These are phyloP conservation scores for Narcine bancroftii DNA, from an alignment of 2,113 vertebrate genomes.

Conservation along the genomic window DNA sequence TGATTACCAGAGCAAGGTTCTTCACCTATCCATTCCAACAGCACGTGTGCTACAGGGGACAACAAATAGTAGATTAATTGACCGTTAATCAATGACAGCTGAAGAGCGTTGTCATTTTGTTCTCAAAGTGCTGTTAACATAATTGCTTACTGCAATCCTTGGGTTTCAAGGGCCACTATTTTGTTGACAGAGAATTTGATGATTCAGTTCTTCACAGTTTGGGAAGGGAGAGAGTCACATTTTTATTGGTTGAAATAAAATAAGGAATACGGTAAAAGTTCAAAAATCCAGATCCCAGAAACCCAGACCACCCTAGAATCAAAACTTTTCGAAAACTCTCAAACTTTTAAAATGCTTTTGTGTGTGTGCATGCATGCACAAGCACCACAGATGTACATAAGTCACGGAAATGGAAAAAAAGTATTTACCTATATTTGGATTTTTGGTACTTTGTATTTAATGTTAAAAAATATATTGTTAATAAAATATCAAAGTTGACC, in stretches of 20 bases:
- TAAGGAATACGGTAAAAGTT: too few relatives aligned
- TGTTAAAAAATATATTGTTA: too few relatives aligned
- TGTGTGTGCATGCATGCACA: too few relatives aligned
- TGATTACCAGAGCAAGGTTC: background rate
- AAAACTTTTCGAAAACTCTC: too few relatives aligned
- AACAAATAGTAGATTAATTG: slow-evolving; percentile 26
- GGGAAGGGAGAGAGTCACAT: background rate
- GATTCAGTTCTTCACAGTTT: background rate
- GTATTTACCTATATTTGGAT: too few relatives aligned
- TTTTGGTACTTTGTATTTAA: too few relatives aligned
- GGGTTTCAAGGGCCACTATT: background rate
- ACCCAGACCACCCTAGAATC: too few relatives aligned
- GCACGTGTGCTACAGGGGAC: background rate
- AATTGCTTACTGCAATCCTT: background rate
- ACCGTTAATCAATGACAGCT: slow-evolving; percentile 5
- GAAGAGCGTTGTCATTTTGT: background rate
- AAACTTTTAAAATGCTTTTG: too few relatives aligned
- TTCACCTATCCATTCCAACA: slow-evolving; percentile 13
- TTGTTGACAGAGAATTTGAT: background rate
- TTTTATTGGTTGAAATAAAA: background rate
- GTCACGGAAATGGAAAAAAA: too few relatives aligned
- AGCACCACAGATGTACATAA: too few relatives aligned
- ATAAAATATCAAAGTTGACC: too few relatives aligned
- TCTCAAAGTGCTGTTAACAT: background rate
- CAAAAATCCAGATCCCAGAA: too few relatives aligned